Percentiles rank a stretch among this genome's conserved stretches.
Conservation (phyloP, 2,888 invertebrate genomes). For the Sinhomidia bicolor region DNA sequence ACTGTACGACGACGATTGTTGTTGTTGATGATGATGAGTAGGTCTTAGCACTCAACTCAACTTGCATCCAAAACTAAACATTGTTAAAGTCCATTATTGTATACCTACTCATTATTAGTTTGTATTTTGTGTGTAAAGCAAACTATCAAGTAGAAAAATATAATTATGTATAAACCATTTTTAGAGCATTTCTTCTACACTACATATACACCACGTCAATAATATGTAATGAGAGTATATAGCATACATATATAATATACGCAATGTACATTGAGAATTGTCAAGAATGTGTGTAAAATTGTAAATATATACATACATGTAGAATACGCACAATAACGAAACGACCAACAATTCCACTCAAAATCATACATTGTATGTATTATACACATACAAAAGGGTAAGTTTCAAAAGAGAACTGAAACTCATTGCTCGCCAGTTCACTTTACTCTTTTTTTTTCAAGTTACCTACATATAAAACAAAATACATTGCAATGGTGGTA, state of each 20-base stretch:
- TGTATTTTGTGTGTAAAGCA: neutral
- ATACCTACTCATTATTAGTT: too few relatives aligned
- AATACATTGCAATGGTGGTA: too few relatives aligned
- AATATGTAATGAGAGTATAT: too few relatives aligned
- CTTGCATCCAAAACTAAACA: slow-evolving; percentile 2
- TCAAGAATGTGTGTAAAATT: neutral
- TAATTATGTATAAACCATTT: too few relatives aligned
- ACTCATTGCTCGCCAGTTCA: neutral
- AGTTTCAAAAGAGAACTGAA: slow-evolving; percentile 26
- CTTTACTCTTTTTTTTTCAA: neutral
- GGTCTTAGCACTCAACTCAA: neutral
- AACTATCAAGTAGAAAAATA: neutral
- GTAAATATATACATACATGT: neutral
- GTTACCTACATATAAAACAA: neutral
- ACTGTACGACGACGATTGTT: neutral
- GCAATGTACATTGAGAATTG: too few relatives aligned
- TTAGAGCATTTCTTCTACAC: too few relatives aligned
- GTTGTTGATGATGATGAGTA: neutral
- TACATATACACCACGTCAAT: too few relatives aligned
- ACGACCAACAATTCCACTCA: neutral
- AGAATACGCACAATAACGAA: neutral
- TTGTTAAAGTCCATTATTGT: neutral
- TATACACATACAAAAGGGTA: slow-evolving; percentile 32
- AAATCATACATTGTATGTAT: too few relatives aligned
- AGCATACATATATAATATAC: too few relatives aligned